A percentile compares a stretch with the other conserved stretches of the same genome.
Conservation (phyloP, 2,113 vertebrate species). For the Charina bottae region DNA sequence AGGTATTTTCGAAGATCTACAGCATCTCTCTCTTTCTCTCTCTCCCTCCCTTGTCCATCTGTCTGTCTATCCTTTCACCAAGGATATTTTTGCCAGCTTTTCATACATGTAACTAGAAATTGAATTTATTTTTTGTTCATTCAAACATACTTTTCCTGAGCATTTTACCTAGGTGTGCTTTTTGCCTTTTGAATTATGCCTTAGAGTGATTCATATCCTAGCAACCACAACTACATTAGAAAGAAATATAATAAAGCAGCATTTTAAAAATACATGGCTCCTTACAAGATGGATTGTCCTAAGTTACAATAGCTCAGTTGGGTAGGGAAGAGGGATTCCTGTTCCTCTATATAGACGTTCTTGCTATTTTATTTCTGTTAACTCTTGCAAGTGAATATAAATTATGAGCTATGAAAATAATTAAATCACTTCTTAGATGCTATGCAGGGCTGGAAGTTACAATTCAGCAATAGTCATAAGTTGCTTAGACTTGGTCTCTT, state of each 20-base stretch:
- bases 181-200: constrained; percentile 51
- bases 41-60: neutral
- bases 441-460: too few relatives aligned
- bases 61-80: neutral
- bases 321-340: neutral
- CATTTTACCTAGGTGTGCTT: constrained; percentile 46
- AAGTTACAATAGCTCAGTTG: neutral
- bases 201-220: constrained; percentile 61
- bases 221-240: constrained; percentile 44
- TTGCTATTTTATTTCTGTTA: neutral
- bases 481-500: too few relatives aligned
- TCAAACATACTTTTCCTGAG: constrained; percentile 43
- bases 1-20: neutral
- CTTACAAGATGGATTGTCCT: constrained; percentile 10
- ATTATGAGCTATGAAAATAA: neutral
- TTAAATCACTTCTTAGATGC: neutral
- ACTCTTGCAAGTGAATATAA: neutral
- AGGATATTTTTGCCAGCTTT: neutral
- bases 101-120: neutral
- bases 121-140: neutral
- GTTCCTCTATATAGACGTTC: neutral
- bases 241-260: constrained; percentile 60
- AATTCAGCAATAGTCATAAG: too few relatives aligned
- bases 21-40: neutral
- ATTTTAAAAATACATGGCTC: constrained; percentile 23